Evolutionary conservation across 23 tunicate genomes (phyloP), one percentile per base, ranked within the genome.

Genomic region (Trididemnum miniatum): DNA sequence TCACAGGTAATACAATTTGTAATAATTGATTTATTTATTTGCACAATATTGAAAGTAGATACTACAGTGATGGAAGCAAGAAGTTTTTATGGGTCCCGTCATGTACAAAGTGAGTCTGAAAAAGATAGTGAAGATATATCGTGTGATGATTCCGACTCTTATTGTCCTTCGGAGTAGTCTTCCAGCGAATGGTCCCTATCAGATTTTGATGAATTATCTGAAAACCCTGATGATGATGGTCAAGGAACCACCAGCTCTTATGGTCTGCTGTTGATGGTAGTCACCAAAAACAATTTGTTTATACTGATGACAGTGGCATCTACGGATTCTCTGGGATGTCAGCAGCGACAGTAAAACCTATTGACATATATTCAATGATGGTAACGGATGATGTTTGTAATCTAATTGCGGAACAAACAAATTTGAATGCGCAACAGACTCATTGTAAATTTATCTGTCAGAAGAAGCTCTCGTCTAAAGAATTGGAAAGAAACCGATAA

Each of bases 271-370:
- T 67, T 31, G 25, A 67, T 67, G 75, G 75, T 30, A 67, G n/a
- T 67, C 38, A 67, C 75, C 75, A 38, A 2, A 67, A 67, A n/a
- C 75, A 67, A n/a, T 67, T 67, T 67, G 75, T 67, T 24, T 67
- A 5, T 67, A n/a, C 15, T 12, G 75, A 67, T 67, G 75, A 32
- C n/a, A n/a, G 75, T 32, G 75, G 75, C n/a, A 67, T 67, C 32
- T 67, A 31, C n/a, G 75, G 75, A 32, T 67, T 67, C 32, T 5
- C n/a, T 67, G 75, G 75, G n/a, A 67, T 67, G 12, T 9, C 37
- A 67, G n/a, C 37, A 67, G 75, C 12, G 3, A n/a, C 12, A 67
- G 12, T 67, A 33, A 33, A 31, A 67, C 75, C 75, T 67, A 12
- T 33, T 67, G 75, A 67, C 25, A n/a, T 67, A 3, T 67, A 67